Conservation (phyloP, 2,113 vertebrate genomes). For the Chlorodrepanis virens region DNA sequence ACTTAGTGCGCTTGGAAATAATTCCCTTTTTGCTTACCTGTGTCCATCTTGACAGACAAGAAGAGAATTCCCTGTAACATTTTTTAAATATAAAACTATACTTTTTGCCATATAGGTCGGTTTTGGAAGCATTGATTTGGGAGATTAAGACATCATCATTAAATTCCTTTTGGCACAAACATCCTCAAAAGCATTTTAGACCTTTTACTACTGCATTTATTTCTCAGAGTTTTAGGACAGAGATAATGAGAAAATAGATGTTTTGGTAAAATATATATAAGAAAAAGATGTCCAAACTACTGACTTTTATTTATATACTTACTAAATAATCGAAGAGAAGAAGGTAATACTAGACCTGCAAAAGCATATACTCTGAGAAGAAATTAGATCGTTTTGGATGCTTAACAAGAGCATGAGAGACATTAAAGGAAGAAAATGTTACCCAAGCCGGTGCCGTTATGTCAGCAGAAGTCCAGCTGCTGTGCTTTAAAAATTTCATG, state of each 20-base stretch:
- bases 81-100: background rate
- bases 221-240: background rate
- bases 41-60: background rate
- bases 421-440: background rate
- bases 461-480: background rate
- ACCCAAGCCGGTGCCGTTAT: background rate
- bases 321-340: slow-evolving; percentile 54
- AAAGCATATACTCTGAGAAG: background rate
- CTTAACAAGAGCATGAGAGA: background rate
- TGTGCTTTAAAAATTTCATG: background rate
- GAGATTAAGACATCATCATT: background rate
- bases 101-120: background rate
- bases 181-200: background rate
- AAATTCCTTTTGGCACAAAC: background rate
- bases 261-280: background rate
- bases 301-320: slow-evolving; percentile 28
- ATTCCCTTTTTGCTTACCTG: background rate
- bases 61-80: background rate
- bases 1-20: background rate
- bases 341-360: background rate
- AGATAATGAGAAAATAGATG: slow-evolving; percentile 2
- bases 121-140: background rate
- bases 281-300: background rate
- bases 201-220: background rate
- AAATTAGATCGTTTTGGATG: background rate